A percentile compares a stretch with the other conserved stretches of the same genome.
Conservation (phyloP, 2,888 invertebrate species). For the Pristionchus exspectatus region DNA sequence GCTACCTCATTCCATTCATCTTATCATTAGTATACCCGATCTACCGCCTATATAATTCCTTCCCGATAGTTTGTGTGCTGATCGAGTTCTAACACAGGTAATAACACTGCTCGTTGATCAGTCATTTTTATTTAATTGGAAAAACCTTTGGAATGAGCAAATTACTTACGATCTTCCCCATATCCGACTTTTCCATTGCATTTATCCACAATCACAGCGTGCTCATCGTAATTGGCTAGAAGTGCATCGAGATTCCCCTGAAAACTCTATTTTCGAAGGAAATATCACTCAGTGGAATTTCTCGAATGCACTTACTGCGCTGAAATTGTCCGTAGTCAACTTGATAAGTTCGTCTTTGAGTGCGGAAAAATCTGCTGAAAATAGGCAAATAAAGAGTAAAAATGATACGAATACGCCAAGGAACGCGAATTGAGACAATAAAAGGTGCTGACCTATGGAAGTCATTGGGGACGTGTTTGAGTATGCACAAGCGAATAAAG, state of each 20-base stretch:
- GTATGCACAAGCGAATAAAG: neutral
- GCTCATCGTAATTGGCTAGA: neutral
- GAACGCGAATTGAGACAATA: neutral
- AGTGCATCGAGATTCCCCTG: neutral
- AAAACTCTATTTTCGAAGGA: neutral
- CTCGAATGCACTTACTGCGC: neutral
- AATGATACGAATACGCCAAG: neutral
- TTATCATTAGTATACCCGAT: too few relatives aligned
- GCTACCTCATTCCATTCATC: too few relatives aligned
- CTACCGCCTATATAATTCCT: too few relatives aligned
- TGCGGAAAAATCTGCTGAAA: constrained; percentile 6
- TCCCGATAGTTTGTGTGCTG: too few relatives aligned
- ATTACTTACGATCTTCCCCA: neutral
- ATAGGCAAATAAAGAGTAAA: neutral
- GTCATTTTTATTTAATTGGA: too few relatives aligned
- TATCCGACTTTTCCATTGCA: constrained; percentile 2
- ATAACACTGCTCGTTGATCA: too few relatives aligned
- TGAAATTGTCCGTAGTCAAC: neutral
- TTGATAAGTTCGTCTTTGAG: neutral
- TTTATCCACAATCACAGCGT: constrained; percentile 1
- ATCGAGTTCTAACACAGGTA: too few relatives aligned
- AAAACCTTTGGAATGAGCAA: too few relatives aligned
- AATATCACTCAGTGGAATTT: neutral
- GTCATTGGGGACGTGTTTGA: neutral
- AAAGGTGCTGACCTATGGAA: neutral